These are phyloP conservation scores for Scaptomyza reducta DNA, from an alignment of 2,888 invertebrate species.

Conservation along the genomic window DNA sequence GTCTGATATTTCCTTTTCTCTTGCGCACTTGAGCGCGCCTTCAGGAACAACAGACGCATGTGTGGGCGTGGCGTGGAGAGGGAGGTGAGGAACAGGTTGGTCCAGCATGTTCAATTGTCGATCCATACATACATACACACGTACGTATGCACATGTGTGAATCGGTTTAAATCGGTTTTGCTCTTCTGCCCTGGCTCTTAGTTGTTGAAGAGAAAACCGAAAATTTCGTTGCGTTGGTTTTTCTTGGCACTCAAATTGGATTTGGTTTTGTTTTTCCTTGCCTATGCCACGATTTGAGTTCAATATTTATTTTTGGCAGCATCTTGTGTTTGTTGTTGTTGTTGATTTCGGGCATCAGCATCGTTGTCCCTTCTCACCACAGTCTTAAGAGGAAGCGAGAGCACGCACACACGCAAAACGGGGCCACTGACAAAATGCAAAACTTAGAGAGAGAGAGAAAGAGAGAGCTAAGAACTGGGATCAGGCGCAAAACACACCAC, in stretches of 20 bases:
- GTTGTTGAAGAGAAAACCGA: conserved; percentile 31
- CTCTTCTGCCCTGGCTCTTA: conserved; percentile 48
- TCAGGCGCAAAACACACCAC: conserved; percentile 46
- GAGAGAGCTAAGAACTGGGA: conserved; percentile 58
- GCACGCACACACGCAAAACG: conserved; percentile 4
- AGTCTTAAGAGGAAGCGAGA: conserved; percentile 14
- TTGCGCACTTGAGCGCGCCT: conserved; percentile 64
- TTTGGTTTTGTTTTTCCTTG: conserved; percentile 54
- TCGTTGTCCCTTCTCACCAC: conserved; percentile 25
- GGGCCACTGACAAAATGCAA: conserved; percentile 18
- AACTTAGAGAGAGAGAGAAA: conserved; percentile 6
- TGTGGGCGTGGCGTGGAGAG: background rate
- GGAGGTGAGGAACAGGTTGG: background rate
- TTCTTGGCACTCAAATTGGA: conserved; percentile 66
- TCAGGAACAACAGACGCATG: conserved; percentile 6
- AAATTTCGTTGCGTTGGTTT: conserved; percentile 72
- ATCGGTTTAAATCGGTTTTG: conserved; percentile 22
- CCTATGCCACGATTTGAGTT: conserved; percentile 71
- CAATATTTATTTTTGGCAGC: conserved; percentile 77
- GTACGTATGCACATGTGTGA: background rate
- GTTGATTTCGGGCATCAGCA: conserved; percentile 17
- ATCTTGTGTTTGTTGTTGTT: conserved; percentile 35
- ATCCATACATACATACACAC: background rate
- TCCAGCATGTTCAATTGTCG: conserved; percentile 12
- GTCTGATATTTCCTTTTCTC: conserved; percentile 20